Evolutionary conservation across 1,140 invertebrate species (phyloP), one percentile per base, ranked within the genome.

Genomic region (Drosophila ananassae): DNA sequence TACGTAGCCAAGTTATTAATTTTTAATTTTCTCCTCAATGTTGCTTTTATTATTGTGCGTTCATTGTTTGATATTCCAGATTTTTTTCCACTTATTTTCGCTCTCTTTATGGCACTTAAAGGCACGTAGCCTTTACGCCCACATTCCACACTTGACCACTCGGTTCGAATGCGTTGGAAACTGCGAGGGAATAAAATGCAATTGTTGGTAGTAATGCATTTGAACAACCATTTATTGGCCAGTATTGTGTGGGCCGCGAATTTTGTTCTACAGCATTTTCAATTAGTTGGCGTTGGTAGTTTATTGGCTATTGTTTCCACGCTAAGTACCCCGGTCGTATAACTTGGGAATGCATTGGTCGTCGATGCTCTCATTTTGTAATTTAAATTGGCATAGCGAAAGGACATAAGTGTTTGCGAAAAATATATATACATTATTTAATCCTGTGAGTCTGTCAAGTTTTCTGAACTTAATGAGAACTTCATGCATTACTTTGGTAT

Each of bases 221-320:
- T 81, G 77, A 85, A 85, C 77, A 75, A 63, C 59, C 78, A 78
- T 76, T 78, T 66, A 87, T 32, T 55, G 61, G 51, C 61, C 32
- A 48, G 58, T 55, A 77, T 72, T 87, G 74, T 87, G 73, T 78
- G 78, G 55, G 47, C 58, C 69, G 69, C 72, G 73, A 66, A 87
- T 82, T 87, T 75, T 82, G 74, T 81, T 75, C 73, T 68, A 87
- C 81, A 87, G 67, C 63, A 82, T 82, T 87, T 77, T 89, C 82
- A 85, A 85, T 87, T 85, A 87, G 82, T 85, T 78, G 69, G 77
- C 79, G 55, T 71, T 82, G 62, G 34, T 72, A 87, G 66, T 87
- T 82, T 89, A 89, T 89, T 82, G 83, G 82, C 82, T 79, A 87
- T 89, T 87, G 83, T 87, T 89, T 82, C 73, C 55, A 66, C 69